Percentiles rank a stretch among this genome's conserved stretches.
These are phyloP conservation scores for Muraenolepis orangiensis DNA, from an alignment of 2,797 vertebrate species.

Conservation along the genomic window DNA sequence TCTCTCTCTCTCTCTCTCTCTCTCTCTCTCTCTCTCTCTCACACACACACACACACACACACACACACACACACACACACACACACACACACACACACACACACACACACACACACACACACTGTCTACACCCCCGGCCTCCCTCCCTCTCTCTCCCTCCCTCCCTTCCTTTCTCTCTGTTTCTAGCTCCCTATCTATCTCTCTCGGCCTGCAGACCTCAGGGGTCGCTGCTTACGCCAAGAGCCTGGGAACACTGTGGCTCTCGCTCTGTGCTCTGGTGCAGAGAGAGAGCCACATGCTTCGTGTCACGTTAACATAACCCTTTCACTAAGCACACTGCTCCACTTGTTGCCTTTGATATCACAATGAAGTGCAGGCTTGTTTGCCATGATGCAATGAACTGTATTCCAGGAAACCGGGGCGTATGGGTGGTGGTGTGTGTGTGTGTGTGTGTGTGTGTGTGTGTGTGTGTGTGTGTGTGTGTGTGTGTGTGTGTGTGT, in stretches of 20 bases:
- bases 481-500: slow-evolving; percentile 26
- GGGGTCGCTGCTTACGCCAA: slow-evolving; percentile 5
- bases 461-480: neutral
- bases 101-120: no score
- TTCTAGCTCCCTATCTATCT: neutral
- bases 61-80: no score
- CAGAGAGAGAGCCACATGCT: neutral
- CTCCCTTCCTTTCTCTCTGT: neutral
- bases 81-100: no score
- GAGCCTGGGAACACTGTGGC: neutral
- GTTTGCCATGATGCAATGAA: slow-evolving; percentile 8
- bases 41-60: no score
- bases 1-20: neutral
- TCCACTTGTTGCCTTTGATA: neutral
- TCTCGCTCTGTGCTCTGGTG: neutral
- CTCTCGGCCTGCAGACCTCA: neutral
- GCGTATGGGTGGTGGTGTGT: neutral
- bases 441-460: slow-evolving; percentile 24
- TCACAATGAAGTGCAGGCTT: slow-evolving; percentile 15
- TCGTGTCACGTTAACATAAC: slow-evolving; percentile 23
- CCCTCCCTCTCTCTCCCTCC: slow-evolving; percentile 9
- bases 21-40: neutral
- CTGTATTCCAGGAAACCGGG: slow-evolving; percentile 39
- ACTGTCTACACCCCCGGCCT: no score
- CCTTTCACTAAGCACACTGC: slow-evolving; percentile 11